Evolutionary conservation across 2,888 invertebrate genomes (phyloP).

Genomic region (Lamellibrachia satsuma): DNA sequence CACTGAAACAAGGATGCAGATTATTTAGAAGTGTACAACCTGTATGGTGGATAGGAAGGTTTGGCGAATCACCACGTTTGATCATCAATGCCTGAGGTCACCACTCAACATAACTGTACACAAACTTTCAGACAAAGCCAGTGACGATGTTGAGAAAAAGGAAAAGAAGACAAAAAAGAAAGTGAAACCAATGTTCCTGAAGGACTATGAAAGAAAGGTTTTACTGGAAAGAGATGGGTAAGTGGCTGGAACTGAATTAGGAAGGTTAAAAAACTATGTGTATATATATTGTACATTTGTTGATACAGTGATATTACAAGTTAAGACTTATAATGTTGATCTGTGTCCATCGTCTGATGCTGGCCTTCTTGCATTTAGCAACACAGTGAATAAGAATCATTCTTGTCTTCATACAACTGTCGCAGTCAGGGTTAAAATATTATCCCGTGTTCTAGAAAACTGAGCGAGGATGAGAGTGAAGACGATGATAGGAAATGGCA

Average conservation of each 20-base stretch:
- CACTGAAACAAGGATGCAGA: neutral
- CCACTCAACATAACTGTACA: too few species aligned
- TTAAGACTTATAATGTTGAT: neutral
- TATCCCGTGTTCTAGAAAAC: neutral
- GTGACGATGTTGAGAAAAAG: slow-evolving; percentile 19
- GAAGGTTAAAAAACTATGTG: neutral
- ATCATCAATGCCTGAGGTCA: too few species aligned
- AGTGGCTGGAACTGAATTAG: slow-evolving; percentile 24
- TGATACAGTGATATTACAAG: neutral
- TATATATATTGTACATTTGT: too few species aligned
- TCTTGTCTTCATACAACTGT: too few species aligned
- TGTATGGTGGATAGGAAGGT: neutral
- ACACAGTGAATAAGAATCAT: too few species aligned
- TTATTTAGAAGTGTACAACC: neutral
- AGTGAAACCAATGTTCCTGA: slow-evolving; percentile 72
- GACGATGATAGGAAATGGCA: slow-evolving; percentile 23
- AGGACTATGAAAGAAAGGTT: slow-evolving; percentile 82
- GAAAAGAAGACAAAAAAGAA: slow-evolving; percentile 61
- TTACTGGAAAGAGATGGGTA: slow-evolving; percentile 76
- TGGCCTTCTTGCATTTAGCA: neutral
- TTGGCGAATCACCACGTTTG: too few species aligned
- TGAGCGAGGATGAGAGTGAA: slow-evolving; percentile 33
- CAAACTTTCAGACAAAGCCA: neutral
- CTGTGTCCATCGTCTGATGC: neutral
- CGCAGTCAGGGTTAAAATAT: neutral